phyloP scores from a whole-genome alignment of 1,140 invertebrate species.

The Achroia grisella region DNA sequence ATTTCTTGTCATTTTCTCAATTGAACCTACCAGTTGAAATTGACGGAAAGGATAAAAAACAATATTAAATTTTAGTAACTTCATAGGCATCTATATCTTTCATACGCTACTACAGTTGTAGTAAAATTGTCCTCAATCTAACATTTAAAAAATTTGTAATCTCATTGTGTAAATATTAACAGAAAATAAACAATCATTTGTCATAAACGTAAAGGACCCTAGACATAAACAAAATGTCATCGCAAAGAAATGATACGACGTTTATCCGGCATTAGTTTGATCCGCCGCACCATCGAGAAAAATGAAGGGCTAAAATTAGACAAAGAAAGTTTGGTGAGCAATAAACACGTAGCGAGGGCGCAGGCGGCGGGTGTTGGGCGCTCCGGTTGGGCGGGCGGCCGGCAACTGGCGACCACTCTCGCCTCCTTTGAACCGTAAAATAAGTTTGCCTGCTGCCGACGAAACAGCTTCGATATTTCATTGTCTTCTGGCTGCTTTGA shows the following conservation, averaged over 20 bases:
- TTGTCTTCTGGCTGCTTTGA: constrained; percentile 16
- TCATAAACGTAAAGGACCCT: no score
- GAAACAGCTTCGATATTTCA: constrained; percentile 21
- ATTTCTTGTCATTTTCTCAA: no score
- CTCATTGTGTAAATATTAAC: no score
- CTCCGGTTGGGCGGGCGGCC: constrained; percentile 4
- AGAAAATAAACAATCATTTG: no score
- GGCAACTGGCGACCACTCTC: background rate
- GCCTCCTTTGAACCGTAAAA: constrained; percentile 12
- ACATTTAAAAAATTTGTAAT: no score
- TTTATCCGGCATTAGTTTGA: background rate
- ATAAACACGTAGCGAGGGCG: constrained; percentile 12
- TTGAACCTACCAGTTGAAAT: no score
- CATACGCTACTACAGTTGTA: no score
- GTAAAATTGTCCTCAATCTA: no score
- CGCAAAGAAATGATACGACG: background rate
- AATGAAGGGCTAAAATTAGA: constrained; percentile 17
- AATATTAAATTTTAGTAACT: no score
- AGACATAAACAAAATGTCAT: background rate
- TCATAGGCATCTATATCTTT: no score
- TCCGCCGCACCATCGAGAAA: background rate
- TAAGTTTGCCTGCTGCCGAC: constrained; percentile 13
- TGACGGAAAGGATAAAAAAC: no score
- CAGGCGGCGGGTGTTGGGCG: background rate
- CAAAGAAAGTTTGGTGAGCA: constrained; percentile 15